Evolutionary conservation across 2,113 vertebrate genomes (phyloP), one percentile per base, ranked within the genome.

Genomic region (Cryptotis parvus): DNA sequence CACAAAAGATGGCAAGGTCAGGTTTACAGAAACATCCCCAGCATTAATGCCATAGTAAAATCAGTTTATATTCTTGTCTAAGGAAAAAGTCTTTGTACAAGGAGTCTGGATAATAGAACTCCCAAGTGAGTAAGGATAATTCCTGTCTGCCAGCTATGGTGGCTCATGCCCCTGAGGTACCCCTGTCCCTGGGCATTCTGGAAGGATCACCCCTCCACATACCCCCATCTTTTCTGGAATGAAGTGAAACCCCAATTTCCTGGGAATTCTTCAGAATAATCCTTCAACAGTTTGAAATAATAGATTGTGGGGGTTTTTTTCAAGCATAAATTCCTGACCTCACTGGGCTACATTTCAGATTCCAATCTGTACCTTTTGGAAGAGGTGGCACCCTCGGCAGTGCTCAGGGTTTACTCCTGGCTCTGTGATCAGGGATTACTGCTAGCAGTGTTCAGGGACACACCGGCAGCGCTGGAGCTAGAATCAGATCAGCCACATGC

Each of bases 1-100:
- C 9, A 7, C 43, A 89, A 92, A 91, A 84, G 22, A 77, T 31
- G 11, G 24, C 55, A 74, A 92, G 58, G 37, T 29, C 33, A 35
- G 74, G 14, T 65, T 86, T 72, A 90, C 43, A 88, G 84, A 87
- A 94, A 41, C 76, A 93, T 39, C 55, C 70, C 41, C 90, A 76
- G 83, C 83, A 91, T 29, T 45, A 77, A 73, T 66, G 27, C 58
- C 1, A 3, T 20, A 26, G 18, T 72, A 76, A 92, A 89, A 86
- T 8, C 22, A 12, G 73, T 89, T 74, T 41, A 35, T 45, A 43
- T 45, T 35, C 29, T 58, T 55, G 68, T 81, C 69, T 33, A 63
- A 80, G 37, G 39, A 86, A 84, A 70, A 87, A 1, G 9, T n/a
- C 66, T 88, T 91, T 77, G 65, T 87, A 35, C 24, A 39, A 84